phyloP scores from a whole-genome alignment of 2,797 vertebrate species.

The Serranus cabrilla region DNA sequence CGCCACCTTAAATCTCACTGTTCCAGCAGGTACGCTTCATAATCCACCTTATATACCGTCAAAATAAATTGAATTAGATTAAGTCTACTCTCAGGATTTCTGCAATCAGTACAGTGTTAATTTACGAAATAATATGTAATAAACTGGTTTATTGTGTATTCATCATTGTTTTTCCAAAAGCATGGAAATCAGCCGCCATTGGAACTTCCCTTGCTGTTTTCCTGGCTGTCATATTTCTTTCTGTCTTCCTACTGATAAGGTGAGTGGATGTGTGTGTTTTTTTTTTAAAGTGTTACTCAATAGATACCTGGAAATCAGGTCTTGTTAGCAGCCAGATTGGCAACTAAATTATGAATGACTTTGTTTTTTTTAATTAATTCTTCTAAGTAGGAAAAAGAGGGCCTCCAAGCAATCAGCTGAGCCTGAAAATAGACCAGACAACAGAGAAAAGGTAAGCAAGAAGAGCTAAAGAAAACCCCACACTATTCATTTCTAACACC shows the following conservation, averaged over 20 bases:
- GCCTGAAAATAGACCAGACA: neutral
- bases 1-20: neutral
- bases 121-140: too few relatives aligned
- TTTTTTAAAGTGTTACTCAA: too few relatives aligned
- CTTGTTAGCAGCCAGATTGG: neutral
- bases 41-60: neutral
- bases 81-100: too few relatives aligned
- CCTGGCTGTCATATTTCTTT: neutral
- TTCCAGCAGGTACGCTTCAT: constrained; percentile 22
- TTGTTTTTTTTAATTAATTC: neutral
- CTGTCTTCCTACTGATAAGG: constrained; percentile 10
- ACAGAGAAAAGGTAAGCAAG: constrained; percentile 23
- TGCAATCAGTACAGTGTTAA: too few relatives aligned
- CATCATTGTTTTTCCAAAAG: neutral
- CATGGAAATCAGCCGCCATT: neutral
- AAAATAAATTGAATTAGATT: neutral
- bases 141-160: neutral
- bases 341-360: neutral
- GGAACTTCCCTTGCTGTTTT: neutral
- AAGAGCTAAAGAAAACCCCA: too few relatives aligned
- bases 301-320: neutral
- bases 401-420: neutral
- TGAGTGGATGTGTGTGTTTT: neutral
- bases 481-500: too few relatives aligned
- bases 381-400: constrained; percentile 14